A percentile compares a stretch with the other conserved stretches of the same genome.
Conservation (phyloP, 1,140 invertebrate genomes). For the Subanguina moxae region DNA sequence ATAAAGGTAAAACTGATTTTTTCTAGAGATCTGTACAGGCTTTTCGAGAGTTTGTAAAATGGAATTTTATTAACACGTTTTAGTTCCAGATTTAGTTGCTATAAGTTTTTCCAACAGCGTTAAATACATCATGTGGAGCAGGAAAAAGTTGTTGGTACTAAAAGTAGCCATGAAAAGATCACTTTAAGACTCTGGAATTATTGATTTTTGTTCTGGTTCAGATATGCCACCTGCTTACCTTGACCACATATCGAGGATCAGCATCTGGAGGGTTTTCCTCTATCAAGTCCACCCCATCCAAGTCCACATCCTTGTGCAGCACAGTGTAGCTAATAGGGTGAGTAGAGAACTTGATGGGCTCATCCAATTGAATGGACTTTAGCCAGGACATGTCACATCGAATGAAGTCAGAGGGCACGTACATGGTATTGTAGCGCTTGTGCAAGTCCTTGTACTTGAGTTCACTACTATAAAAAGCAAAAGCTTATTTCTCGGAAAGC, state of each 20-base stretch:
- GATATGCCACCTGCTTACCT: slow-evolving; percentile 70
- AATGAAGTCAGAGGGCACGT: slow-evolving; percentile 92
- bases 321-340: slow-evolving; percentile 81
- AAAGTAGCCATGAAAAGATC: too few species aligned
- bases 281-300: slow-evolving; percentile 44
- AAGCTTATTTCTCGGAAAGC: slow-evolving; percentile 59
- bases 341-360: slow-evolving; percentile 73
- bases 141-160: too few species aligned
- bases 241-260: slow-evolving; percentile 84
- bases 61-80: too few species aligned
- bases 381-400: slow-evolving; percentile 78
- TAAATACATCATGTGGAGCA: too few species aligned
- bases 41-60: too few species aligned
- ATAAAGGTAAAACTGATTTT: too few species aligned
- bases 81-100: too few species aligned
- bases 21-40: too few species aligned
- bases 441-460: slow-evolving; percentile 71
- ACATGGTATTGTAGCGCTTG: slow-evolving; percentile 80
- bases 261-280: slow-evolving; percentile 78
- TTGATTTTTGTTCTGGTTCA: too few species aligned
- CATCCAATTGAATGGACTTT: slow-evolving; percentile 78
- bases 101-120: too few species aligned
- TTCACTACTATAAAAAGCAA: slow-evolving; percentile 1
- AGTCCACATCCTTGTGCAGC: slow-evolving; percentile 75
- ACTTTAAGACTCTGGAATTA: too few species aligned